These are phyloP conservation scores for Mesorhabditis spiculigera DNA, from an alignment of 2,888 invertebrate genomes.

Conservation along the genomic window DNA sequence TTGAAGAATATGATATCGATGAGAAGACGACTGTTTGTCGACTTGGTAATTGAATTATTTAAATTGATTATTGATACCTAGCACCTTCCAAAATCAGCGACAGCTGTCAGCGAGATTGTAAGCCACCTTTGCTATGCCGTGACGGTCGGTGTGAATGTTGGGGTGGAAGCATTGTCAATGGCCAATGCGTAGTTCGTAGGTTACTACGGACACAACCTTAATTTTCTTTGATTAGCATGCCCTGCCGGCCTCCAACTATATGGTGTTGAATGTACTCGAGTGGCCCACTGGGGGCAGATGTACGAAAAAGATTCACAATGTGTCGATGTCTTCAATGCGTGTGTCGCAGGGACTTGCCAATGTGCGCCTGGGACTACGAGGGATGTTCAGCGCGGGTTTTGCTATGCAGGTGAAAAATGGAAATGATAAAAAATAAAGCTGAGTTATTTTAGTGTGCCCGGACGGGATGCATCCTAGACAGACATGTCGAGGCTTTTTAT, in stretches of 20 bases:
- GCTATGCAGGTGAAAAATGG: slow-evolving; percentile 42
- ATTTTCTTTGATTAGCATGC: slow-evolving; percentile 42
- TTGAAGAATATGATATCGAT: slow-evolving; percentile 55
- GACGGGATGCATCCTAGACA: slow-evolving; percentile 55
- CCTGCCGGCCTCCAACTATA: slow-evolving; percentile 55
- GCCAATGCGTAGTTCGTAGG: slow-evolving; percentile 56
- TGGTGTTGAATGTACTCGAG: slow-evolving; percentile 53
- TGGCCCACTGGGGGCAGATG: slow-evolving; percentile 51
- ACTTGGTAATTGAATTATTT: slow-evolving; percentile 41
- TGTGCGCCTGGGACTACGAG: slow-evolving; percentile 54
- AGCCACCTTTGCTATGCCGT: slow-evolving; percentile 56
- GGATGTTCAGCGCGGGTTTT: slow-evolving; percentile 46
- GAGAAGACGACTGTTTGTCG: slow-evolving; percentile 50
- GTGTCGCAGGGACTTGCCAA: slow-evolving; percentile 51
- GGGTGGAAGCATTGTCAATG: slow-evolving; percentile 55
- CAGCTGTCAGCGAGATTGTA: slow-evolving; percentile 56
- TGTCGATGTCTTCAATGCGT: slow-evolving; percentile 54
- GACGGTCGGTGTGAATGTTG: slow-evolving; percentile 58
- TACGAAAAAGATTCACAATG: slow-evolving; percentile 50
- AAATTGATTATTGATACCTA: slow-evolving; percentile 16
- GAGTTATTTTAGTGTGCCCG: slow-evolving; percentile 49
- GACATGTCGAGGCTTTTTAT: slow-evolving; percentile 56
- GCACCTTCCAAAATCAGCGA: slow-evolving; percentile 57
- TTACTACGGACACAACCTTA: slow-evolving; percentile 8
- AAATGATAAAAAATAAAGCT: neutral